phyloP scores from a whole-genome alignment of 1,140 invertebrate species.

The Pachyrhynchus sulphureomaculatus region DNA sequence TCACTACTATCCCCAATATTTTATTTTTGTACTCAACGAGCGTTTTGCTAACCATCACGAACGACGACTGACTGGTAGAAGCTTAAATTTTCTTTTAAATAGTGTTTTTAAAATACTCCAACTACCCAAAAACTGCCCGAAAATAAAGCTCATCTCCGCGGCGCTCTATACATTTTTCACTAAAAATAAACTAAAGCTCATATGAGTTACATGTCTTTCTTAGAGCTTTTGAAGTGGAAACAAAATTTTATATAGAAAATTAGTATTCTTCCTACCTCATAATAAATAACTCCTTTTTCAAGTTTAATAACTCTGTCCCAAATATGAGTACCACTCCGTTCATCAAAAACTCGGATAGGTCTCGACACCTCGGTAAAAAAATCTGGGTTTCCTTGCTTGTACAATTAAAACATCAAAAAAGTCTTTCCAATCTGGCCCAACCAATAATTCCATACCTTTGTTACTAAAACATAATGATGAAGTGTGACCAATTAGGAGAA shows the following conservation, averaged over 20 bases:
- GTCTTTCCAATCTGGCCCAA: slow-evolving; percentile 86
- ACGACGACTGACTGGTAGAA: too few relatives aligned
- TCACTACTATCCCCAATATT: too few relatives aligned
- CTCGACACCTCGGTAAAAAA: slow-evolving; percentile 91
- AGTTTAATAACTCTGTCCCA: slow-evolving; percentile 89
- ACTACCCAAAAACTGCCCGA: too few relatives aligned
- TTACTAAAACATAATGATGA: slow-evolving; percentile 65
- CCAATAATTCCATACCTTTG: slow-evolving; percentile 86
- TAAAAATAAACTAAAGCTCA: too few relatives aligned
- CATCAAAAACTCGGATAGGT: slow-evolving; percentile 87
- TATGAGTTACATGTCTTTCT: neutral
- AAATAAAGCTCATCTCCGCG: too few relatives aligned
- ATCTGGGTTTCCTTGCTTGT: slow-evolving; percentile 92
- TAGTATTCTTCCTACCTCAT: slow-evolving; percentile 68
- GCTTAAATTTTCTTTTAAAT: too few relatives aligned
- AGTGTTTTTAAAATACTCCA: too few relatives aligned
- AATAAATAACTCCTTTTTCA: slow-evolving; percentile 88
- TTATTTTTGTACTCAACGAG: too few relatives aligned
- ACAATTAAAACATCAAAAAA: slow-evolving; percentile 95
- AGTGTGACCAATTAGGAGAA: neutral
- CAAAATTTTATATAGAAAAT: too few relatives aligned
- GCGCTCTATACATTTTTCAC: too few relatives aligned
- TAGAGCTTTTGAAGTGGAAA: neutral
- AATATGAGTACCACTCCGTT: slow-evolving; percentile 73
- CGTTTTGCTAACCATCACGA: too few relatives aligned